Conservation (phyloP, 2,113 vertebrate species). For the Ictalurus punctatus region DNA sequence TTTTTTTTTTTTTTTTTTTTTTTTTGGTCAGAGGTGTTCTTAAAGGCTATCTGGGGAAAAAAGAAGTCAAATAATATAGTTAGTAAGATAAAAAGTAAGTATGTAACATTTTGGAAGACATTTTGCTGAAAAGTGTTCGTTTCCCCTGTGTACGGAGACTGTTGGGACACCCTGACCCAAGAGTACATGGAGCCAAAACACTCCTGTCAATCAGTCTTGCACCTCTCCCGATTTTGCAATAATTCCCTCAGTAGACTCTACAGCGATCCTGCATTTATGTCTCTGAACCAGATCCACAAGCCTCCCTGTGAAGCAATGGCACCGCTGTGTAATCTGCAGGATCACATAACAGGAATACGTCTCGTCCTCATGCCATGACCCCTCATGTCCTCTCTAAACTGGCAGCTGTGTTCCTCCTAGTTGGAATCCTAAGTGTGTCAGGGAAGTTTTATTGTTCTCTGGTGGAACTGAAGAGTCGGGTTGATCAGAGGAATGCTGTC, state of each 20-base stretch:
- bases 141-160: too few species aligned
- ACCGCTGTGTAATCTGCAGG: neutral
- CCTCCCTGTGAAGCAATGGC: neutral
- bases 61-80: too few species aligned
- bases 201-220: slow-evolving; percentile 55
- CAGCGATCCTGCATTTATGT: neutral
- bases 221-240: slow-evolving; percentile 13
- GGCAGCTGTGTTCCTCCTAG: neutral
- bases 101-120: too few species aligned
- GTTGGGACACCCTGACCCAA: neutral
- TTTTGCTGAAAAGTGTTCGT: too few species aligned
- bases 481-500: slow-evolving; percentile 48
- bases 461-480: slow-evolving; percentile 50
- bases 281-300: slow-evolving; percentile 2
- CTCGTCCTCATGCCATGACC: neutral
- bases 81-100: too few species aligned
- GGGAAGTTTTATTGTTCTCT: neutral
- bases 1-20: too few species aligned
- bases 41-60: too few species aligned
- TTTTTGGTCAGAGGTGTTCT: too few species aligned
- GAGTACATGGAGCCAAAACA: neutral
- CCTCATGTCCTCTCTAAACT: slow-evolving; percentile 8
- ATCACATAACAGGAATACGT: slow-evolving; percentile 1
- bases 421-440: neutral
- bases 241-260: neutral